These are phyloP conservation scores for Cydia pomonella DNA, from an alignment of 1,140 invertebrate species.

Conservation along the genomic window DNA sequence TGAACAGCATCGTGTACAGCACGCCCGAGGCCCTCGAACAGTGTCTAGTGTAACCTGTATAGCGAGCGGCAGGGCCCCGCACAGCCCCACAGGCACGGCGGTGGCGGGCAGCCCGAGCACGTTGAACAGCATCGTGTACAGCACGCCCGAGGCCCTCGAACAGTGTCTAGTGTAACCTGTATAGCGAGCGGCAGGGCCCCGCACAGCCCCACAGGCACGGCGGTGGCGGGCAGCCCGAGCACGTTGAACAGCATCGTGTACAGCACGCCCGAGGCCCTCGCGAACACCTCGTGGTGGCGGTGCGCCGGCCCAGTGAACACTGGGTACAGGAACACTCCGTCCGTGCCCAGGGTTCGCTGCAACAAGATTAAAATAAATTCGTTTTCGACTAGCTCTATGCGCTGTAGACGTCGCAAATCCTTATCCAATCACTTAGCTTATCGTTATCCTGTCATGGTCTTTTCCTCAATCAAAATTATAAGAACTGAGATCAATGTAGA, in stretches of 20 bases:
- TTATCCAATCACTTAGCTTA: too few relatives aligned
- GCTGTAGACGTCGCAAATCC: too few relatives aligned
- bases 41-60: too few relatives aligned
- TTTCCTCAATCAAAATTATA: too few relatives aligned
- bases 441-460: too few relatives aligned
- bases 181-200: conserved; percentile 87
- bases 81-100: conserved; percentile 86
- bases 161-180: conserved; percentile 80
- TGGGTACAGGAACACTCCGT: conserved; percentile 90
- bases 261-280: conserved; percentile 82
- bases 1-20: too few relatives aligned
- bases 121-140: conserved; percentile 89
- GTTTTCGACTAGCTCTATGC: too few relatives aligned
- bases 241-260: conserved; percentile 89
- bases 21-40: too few relatives aligned
- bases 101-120: conserved; percentile 88
- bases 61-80: conserved; percentile 88
- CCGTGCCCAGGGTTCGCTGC: conserved; percentile 81
- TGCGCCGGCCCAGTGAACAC: conserved; percentile 84
- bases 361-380: conserved; percentile 39
- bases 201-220: conserved; percentile 86
- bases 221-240: conserved; percentile 87
- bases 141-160: conserved; percentile 81
- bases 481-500: too few relatives aligned
- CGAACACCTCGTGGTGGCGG: conserved; percentile 83